Base-by-base conservation (phyloP, 2,113 vertebrate genomes). In the Muscicapa adusta region DNA sequence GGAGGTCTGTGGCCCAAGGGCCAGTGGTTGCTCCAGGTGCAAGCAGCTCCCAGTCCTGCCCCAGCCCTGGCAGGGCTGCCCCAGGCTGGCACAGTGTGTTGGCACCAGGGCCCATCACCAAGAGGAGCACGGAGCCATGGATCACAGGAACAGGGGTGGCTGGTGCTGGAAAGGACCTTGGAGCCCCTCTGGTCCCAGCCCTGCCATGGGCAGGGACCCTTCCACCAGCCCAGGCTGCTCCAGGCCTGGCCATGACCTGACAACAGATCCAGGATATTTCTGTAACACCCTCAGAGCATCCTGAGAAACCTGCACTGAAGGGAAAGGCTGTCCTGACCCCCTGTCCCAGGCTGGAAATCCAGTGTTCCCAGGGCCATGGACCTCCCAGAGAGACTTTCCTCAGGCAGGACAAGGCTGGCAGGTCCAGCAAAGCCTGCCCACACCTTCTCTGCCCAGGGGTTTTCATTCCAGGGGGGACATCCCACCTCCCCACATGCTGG, bases 391-490 rank as follows among this genome's bases (percentile, higher is more conserved):
- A 16, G 40, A 2, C 14, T 16, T 53, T 34, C 31, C 18, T 16
- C 28, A 20, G 34, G 62, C 50, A 84, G 25, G 5, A 6, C 43
- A 28, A 51, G 31, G 26, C 43, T 26, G 17, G 6, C 7, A 23
- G 40, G 19, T 14, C 22, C n/a, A 25, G 26, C n/a, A 25, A 23
- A 56, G 57, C 15, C 8, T 20, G 16, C 43, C 34, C 19, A 4
- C 0, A 1, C 2, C 2, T 23, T 53, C 51, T 26, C 6, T 5
- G 20, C 5, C 5, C 34, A 10, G 24, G n/a, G 31, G 31, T 7
- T 0, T 9, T 14, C 8, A 11, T 14, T 12, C 58, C 8, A 2
- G 8, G 31, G 61, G 2, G 6, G 28, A 19, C 2, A 4, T 20
- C 18, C 50, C 40, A 5, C 8, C 36, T 25, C 24, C 8, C 45